Evolutionary conservation across 2,797 vertebrate species (phyloP).

Genomic region (Halcyon badia): DNA sequence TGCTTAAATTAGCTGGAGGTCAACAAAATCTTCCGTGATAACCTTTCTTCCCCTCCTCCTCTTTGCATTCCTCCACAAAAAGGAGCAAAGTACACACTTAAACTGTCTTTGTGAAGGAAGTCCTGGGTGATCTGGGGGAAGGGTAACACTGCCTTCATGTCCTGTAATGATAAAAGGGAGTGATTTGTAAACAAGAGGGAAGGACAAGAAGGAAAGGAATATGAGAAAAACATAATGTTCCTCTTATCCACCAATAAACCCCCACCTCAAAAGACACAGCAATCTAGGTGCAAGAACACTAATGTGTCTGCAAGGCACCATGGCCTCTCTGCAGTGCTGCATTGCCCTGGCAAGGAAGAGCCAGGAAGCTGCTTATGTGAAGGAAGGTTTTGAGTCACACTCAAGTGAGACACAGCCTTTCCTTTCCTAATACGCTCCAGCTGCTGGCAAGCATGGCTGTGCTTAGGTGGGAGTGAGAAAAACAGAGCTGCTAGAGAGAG

Average conservation of each 20-base stretch:
- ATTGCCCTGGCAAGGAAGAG: not conserved
- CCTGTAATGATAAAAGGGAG: not conserved
- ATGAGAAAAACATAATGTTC: not conserved
- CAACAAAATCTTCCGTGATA: not conserved
- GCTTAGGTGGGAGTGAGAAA: not conserved
- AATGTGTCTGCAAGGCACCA: not conserved
- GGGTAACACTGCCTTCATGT: not conserved
- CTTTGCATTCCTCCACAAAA: not conserved
- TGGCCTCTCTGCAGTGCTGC: not conserved
- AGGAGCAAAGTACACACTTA: not conserved
- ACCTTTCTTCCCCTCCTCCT: not conserved
- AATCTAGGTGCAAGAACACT: not conserved
- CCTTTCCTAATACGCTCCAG: not conserved
- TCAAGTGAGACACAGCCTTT: not conserved
- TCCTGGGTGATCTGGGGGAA: not conserved
- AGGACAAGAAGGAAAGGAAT: not conserved
- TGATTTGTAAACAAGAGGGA: not conserved
- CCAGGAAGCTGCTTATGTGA: not conserved
- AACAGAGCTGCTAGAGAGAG: not conserved
- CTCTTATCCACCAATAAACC: not conserved
- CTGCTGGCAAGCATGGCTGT: not conserved
- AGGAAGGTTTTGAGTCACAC: not conserved
- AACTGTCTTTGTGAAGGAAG: not conserved
- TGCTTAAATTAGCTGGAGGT: slow-evolving; percentile 7
- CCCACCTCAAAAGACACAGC: not conserved